Evolutionary conservation across 2,888 invertebrate species (phyloP), one percentile per base, ranked within the genome.

Genomic region (Seira sanloemensis): DNA sequence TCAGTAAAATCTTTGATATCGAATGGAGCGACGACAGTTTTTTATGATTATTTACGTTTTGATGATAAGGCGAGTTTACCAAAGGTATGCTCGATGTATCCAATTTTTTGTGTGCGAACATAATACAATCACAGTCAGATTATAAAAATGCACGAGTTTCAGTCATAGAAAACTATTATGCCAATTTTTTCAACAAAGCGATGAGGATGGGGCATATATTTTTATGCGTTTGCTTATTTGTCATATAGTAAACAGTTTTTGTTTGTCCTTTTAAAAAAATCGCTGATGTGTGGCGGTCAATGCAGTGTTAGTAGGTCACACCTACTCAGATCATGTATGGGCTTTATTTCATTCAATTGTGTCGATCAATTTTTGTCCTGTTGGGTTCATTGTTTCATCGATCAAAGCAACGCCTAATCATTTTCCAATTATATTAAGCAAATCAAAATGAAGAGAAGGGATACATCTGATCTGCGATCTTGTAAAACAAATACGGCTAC

Each of bases 221-320:
- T n/a, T n/a, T n/a, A n/a, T n/a, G n/a, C n/a, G n/a, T n/a, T n/a
- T n/a, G n/a, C n/a, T n/a, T n/a, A n/a, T n/a, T n/a, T n/a, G n/a
- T n/a, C n/a, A n/a, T n/a, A n/a, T n/a, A n/a, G n/a, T n/a, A n/a
- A n/a, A n/a, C n/a, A n/a, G n/a, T 62, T 62, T 78, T 72, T 78
- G 62, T 78, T 37, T 37, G 37, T 37, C 37, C 50, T 16, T 50
- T 50, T 50, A 16, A 18, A 50, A n/a, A 50, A n/a, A 23, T 50
- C 58, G 26, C n/a, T 75, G 23, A 18, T 75, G 26, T 50, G 27
- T 21, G 50, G 27, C 19, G 68, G 37, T 50, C 50, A 50, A 16
- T 50, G 50, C 68, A 37, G 75, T 81, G 81, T 81, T 75, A 81
- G 81, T 81, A 81, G 81, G 81, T 81, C 81, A 81, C 81, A 68